phyloP scores from a whole-genome alignment of 2,888 invertebrate species.

The Drosophila anceps region DNA sequence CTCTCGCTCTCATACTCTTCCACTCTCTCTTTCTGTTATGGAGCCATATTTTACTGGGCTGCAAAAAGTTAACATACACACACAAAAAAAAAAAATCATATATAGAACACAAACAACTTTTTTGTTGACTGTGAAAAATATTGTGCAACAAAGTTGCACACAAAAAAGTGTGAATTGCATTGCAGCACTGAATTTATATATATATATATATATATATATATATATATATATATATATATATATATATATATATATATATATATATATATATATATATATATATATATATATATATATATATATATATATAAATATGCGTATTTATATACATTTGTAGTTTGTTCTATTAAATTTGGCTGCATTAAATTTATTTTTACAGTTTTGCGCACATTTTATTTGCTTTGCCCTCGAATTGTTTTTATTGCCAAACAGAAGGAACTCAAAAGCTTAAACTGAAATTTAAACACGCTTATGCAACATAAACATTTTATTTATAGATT shows the following conservation, averaged over 20 bases:
- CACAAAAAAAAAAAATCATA: slow-evolving; percentile 6
- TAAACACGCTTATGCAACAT: background rate
- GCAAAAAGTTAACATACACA: slow-evolving; percentile 8
- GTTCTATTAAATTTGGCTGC: slow-evolving; percentile 36
- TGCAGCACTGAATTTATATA: slow-evolving; percentile 14
- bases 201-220: background rate
- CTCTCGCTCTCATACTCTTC: background rate
- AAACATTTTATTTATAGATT: background rate
- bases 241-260: slow-evolving; percentile 6
- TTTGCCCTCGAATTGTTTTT: slow-evolving; percentile 10
- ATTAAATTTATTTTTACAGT: slow-evolving; percentile 39
- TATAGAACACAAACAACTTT: slow-evolving; percentile 44
- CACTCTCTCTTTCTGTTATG: slow-evolving; percentile 12
- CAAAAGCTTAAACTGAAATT: slow-evolving; percentile 17
- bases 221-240: slow-evolving; percentile 7
- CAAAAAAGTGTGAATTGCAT: slow-evolving; percentile 58
- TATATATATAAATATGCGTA: slow-evolving; percentile 3
- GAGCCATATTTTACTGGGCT: slow-evolving; percentile 26
- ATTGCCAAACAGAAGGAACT: slow-evolving; percentile 20
- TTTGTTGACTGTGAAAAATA: slow-evolving; percentile 58
- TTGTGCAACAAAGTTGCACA: slow-evolving; percentile 49
- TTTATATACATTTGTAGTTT: slow-evolving; percentile 17
- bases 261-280: slow-evolving; percentile 13
- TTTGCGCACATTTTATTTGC: slow-evolving; percentile 25
- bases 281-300: background rate